phyloP scores from a whole-genome alignment of 2,113 vertebrate genomes.

The Vimba vimba region DNA sequence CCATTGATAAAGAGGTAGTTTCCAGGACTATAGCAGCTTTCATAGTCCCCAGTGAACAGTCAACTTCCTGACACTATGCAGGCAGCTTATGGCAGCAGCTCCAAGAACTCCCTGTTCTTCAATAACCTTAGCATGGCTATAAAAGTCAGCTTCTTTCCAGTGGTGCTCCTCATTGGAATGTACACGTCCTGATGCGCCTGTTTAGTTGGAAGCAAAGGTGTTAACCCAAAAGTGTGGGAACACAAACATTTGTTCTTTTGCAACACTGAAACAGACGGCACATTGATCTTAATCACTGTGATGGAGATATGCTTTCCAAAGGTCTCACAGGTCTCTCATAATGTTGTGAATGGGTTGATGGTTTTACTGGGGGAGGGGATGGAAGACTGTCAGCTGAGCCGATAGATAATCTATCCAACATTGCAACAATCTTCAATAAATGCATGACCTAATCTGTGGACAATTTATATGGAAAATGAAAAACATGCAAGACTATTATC shows the following conservation, averaged over 20 bases:
- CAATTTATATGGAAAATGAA: slow-evolving; percentile 9
- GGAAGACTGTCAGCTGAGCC: neutral
- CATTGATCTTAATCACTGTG: neutral
- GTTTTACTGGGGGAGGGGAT: neutral
- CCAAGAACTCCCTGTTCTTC: slow-evolving; percentile 70
- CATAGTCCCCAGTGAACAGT: slow-evolving; percentile 63
- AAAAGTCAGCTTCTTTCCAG: slow-evolving; percentile 68
- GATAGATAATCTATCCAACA: slow-evolving; percentile 6
- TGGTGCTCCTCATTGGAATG: slow-evolving; percentile 4
- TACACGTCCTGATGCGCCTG: neutral
- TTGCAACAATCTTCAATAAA: neutral
- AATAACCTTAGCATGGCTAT: slow-evolving; percentile 69
- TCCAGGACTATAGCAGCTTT: slow-evolving; percentile 71
- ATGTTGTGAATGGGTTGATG: slow-evolving; percentile 1
- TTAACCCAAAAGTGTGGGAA: neutral
- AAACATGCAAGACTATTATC: neutral
- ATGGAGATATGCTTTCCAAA: neutral
- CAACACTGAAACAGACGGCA: neutral
- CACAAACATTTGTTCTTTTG: neutral
- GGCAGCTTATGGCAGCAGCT: slow-evolving; percentile 57
- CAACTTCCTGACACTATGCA: slow-evolving; percentile 74
- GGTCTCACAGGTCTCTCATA: neutral
- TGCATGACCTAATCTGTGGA: neutral
- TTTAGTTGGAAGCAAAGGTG: slow-evolving; percentile 7
- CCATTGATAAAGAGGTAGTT: slow-evolving; percentile 73